Evolutionary conservation across 1,140 invertebrate genomes (phyloP).

Genomic region (Piezodorus guildinii): DNA sequence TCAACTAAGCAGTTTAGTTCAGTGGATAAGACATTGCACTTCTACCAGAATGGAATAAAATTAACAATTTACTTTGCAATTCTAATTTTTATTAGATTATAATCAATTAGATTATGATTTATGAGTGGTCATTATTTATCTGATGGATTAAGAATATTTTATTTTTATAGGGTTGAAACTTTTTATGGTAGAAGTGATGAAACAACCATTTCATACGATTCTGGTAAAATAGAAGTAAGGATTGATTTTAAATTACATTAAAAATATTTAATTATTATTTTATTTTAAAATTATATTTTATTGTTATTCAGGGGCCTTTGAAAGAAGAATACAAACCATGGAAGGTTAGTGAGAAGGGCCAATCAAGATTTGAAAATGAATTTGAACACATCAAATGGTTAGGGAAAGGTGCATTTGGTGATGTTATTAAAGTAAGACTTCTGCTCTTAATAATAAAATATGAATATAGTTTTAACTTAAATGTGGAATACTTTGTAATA

Average conservation of each 20-base stretch:
- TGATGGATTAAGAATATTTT: not conserved
- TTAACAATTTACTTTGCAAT: too few species aligned
- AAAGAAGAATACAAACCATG: not conserved
- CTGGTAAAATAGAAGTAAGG: not conserved
- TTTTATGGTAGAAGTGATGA: not conserved
- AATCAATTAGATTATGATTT: too few species aligned
- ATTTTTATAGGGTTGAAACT: not conserved
- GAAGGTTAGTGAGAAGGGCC: slow-evolving; percentile 30
- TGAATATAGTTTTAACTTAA: too few species aligned
- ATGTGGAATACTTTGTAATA: too few species aligned
- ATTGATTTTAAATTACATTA: not conserved
- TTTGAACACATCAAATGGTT: slow-evolving; percentile 77
- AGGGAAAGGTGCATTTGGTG: slow-evolving; percentile 89
- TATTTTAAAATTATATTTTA: not conserved
- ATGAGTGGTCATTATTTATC: not conserved
- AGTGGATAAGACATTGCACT: too few species aligned
- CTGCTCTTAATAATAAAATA: not conserved
- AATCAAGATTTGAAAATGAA: slow-evolving; percentile 68
- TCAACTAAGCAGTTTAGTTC: too few species aligned
- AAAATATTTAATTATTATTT: not conserved
- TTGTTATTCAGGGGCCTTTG: not conserved
- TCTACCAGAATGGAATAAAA: too few species aligned
- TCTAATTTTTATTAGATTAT: too few species aligned
- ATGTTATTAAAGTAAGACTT: slow-evolving; percentile 75
- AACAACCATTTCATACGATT: not conserved